phyloP scores from a whole-genome alignment of 2,797 vertebrate species.

The Gymnoscopelus microlampas region DNA sequence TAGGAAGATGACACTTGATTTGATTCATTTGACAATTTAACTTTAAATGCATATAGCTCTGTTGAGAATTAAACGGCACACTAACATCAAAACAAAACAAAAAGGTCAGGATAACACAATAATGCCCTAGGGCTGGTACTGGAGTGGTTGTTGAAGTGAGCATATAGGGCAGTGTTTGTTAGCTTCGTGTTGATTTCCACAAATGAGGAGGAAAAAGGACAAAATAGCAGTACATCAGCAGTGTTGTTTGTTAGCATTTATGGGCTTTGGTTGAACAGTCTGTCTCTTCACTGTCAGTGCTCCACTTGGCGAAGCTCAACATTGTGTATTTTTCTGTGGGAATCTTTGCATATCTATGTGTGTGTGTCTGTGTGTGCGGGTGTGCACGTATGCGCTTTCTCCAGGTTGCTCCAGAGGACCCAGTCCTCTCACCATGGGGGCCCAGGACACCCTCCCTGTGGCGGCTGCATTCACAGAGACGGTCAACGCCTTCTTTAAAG shows the following conservation, averaged over 20 bases:
- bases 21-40: no score
- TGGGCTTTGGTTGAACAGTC: neutral
- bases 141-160: conserved; percentile 8
- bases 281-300: neutral
- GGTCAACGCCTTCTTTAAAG: conserved; percentile 97
- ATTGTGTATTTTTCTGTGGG: neutral
- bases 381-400: conserved; percentile 26
- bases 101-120: no score
- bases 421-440: conserved; percentile 97
- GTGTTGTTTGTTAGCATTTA: neutral
- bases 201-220: neutral
- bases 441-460: conserved; percentile 97
- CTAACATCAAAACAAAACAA: no score
- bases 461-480: conserved; percentile 98
- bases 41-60: no score
- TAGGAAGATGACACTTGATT: conserved; percentile 12
- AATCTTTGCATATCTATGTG: neutral
- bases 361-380: neutral
- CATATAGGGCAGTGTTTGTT: neutral
- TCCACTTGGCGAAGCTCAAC: neutral
- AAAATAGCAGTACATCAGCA: neutral
- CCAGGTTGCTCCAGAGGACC: conserved; percentile 96
- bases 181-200: neutral
- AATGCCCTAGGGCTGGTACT: neutral
- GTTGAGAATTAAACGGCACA: no score